Evolutionary conservation across 2,797 vertebrate species (phyloP), one percentile per base, ranked within the genome.

Genomic region (Manis crassicaudata): DNA sequence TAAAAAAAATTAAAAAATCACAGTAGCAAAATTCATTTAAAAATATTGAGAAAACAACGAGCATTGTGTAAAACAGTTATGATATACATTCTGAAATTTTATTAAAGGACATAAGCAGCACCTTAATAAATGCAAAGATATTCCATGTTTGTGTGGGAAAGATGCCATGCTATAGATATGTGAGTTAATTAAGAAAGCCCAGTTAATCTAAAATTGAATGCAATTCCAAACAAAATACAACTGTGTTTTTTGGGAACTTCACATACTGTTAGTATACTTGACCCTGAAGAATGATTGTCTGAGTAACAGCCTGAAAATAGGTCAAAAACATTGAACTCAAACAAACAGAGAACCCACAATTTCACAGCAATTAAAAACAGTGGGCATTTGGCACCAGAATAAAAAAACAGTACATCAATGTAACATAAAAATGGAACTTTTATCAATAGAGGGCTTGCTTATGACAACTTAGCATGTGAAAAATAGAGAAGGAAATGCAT

Each of bases 101-200:
- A 94, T 96, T 96, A 92, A 96, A 95, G 87, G 63, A 70, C 56
- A 76, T 96, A 89, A 97, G 93, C 88, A 73, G 80, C 63, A 83
- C 25, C n/a, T 79, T 96, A 92, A 95, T 91, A 96, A 91, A 87
- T 93, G 89, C 86, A 96, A 88, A 96, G 75, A 88, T 96, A 95
- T 67, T 94, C 77, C 40, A 91, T 56, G 83, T 89, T 92, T 97
- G 88, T 83, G 25, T 70, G 70, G 35, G 62, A 56, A 96, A 91
- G 75, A 40, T 12, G 56, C 63, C 9, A 46, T 5, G 43, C 58
- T 80, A 65, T 90, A 83, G 88, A 88, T 92, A 94, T 32, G 75
- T 88, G 50, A 65, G 35, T 79, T 97, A 88, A 96, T 89, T 82
- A 90, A 60, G 56, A 92, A 50, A 77, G 70, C 75, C 52, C 54